Base-by-base conservation (phyloP, 2,888 invertebrate genomes). In the Noctua fimbriata region DNA sequence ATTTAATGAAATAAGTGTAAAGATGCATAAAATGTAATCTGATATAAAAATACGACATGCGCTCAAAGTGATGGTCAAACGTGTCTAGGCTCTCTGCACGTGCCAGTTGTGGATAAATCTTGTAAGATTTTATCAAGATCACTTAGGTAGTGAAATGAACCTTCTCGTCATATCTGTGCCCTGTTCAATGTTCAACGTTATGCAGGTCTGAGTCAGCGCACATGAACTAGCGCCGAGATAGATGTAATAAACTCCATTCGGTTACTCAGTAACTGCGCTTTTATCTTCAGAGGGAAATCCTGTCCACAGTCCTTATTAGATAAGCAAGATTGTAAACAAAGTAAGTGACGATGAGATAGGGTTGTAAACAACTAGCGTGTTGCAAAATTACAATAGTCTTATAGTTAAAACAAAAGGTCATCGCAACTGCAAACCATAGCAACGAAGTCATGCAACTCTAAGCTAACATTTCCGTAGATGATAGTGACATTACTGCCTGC, bases 141-240 rank as follows among this genome's bases (percentile, higher is more conserved):
- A 28, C 4, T 12, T 18, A 49, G 14, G 18, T 21, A 58, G 24
- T 10, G 44, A n/a, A 44, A 14, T 70, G 2, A 67, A 69, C 66
- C 83, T 83, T 74, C 70, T 83, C 0, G 9, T 0, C 1, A 5
- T 41, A 21, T 21, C 14, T 28, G 69, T 32, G 3, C 49, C 12
- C 12, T 66, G 21, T 69, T 82, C 72, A 73, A 73, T 78, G 78
- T 69, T 55, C 71, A 75, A 69, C 74, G 78, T 69, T 49, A 78
- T 82, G 82, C 84, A 82, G 32, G 28, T 65, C 69, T 82, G 86
- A 75, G 72, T 82, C 83, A 82, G 78, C 83, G 14, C n/a, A 78
- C 74, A 78, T 78, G 72, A 69, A 65, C 58, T 47, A 55, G 16
- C 65, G 66, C 21, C 7, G 7, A 66, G 47, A 82, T 69, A 71